phyloP scores from a whole-genome alignment of 1,140 invertebrate genomes.

The Zaprionus ghesquierei region DNA sequence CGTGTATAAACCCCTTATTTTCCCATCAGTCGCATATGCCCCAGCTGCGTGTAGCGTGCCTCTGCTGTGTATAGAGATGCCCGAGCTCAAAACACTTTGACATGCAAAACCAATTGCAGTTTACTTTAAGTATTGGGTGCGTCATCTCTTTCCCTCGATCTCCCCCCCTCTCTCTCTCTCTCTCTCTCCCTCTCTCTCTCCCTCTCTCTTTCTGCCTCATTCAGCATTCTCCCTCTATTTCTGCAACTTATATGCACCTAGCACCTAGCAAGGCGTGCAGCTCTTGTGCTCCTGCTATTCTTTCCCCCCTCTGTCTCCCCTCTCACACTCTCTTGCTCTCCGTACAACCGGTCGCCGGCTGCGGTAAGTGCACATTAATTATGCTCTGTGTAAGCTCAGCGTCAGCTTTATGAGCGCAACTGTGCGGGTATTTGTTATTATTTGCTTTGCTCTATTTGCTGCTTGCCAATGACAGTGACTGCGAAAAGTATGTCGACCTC shows the following conservation, averaged over 20 bases:
- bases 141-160: no score
- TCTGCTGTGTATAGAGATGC: conserved; percentile 9
- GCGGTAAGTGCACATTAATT: conserved; percentile 52
- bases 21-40: background rate
- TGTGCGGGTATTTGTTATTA: conserved; percentile 24
- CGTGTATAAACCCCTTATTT: no score
- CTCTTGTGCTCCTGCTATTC: background rate
- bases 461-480: conserved; percentile 71
- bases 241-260: background rate
- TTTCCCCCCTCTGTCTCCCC: background rate
- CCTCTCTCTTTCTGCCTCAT: background rate
- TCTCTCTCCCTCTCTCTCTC: background rate
- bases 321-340: background rate
- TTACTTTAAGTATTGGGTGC: conserved; percentile 26
- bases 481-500: conserved; percentile 71
- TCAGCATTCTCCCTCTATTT: background rate
- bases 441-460: conserved; percentile 65
- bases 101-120: conserved; percentile 42
- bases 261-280: no score
- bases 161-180: no score
- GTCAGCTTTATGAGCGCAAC: conserved; percentile 29
- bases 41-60: background rate
- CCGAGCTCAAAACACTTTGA: conserved; percentile 23
- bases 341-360: background rate
- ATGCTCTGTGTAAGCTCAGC: conserved; percentile 34